Evolutionary conservation across 2,113 vertebrate genomes (phyloP), one percentile per base, ranked within the genome.

Genomic region (Cygnus buccinator): DNA sequence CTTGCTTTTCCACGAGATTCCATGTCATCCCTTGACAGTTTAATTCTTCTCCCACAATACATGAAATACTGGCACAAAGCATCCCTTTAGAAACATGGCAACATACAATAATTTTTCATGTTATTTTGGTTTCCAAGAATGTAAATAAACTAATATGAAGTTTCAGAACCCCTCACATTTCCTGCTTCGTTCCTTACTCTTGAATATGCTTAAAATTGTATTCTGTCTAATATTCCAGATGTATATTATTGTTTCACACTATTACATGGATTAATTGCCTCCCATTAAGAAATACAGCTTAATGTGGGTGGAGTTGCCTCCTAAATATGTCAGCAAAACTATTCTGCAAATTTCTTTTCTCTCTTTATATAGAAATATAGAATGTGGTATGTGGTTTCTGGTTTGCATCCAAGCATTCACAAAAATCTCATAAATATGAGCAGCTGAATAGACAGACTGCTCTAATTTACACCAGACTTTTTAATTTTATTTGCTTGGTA

Each of bases 371-470:
- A 96, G 75, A 84, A 94, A 89, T 92, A 92, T 74, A 95, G 84
- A 89, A 87, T 94, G 80, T 82, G 88, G 90, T 78, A 87, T 95
- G 73, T 76, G 90, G 90, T 87, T 96, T 95, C 89, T 96, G 94
- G 89, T 87, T 73, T 87, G 46, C 37, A 74, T 95, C 87, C 95
- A 96, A 87, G 81, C 81, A 76, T 82, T 95, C 94, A 94, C 96
- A 94, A 82, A 96, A 94, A 92, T 94, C 96, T 91, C 92, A 92
- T 96, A 96, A 95, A 91, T 87, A 81, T 70, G 89, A 96, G 80
- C 96, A 95, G 95, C 92, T 96, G 95, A 96, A 94, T 80, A 97
- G 95, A 94, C 96, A 95, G 91, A 91, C 94, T 95, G 84, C 89
- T 96, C 71, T 96, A 95, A 96, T 94, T 95, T 82, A 96, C 95